Conservation (phyloP, 1,140 invertebrate species). For the Listronotus oregonensis region DNA sequence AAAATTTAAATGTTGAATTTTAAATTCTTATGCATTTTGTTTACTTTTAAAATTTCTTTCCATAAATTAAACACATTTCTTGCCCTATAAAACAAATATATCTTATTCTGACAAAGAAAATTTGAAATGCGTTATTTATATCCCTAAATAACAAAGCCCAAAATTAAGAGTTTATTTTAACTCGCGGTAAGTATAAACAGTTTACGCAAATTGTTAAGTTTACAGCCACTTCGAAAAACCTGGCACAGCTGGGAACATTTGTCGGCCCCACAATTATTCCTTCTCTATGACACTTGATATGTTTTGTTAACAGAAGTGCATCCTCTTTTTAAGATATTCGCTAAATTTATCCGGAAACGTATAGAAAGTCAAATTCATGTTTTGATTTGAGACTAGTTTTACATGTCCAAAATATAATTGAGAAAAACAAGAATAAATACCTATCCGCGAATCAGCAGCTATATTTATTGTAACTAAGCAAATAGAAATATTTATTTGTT, state of each 20-base stretch:
- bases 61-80: too few relatives aligned
- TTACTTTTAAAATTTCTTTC: too few relatives aligned
- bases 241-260: constrained; percentile 32
- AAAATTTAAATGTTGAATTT: too few relatives aligned
- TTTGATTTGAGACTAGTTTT: constrained; percentile 12
- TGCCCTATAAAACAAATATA: too few relatives aligned
- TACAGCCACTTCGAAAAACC: constrained; percentile 21
- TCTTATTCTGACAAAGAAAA: too few relatives aligned
- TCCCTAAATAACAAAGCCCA: background rate
- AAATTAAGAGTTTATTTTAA: constrained; percentile 25
- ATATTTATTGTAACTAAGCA: too few relatives aligned
- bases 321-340: constrained; percentile 17
- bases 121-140: too few relatives aligned
- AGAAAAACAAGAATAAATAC: too few relatives aligned
- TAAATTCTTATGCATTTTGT: too few relatives aligned
- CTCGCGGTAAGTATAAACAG: constrained; percentile 28
- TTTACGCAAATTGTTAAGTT: constrained; percentile 27
- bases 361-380: constrained; percentile 11
- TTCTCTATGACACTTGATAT: constrained; percentile 29
- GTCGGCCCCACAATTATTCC: constrained; percentile 29
- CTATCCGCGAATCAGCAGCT: too few relatives aligned
- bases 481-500: too few relatives aligned
- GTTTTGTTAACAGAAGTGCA: constrained; percentile 35
- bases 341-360: constrained; percentile 33
- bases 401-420: background rate